Conservation (phyloP, 2,113 vertebrate genomes). For the Seriola rivoliana region DNA sequence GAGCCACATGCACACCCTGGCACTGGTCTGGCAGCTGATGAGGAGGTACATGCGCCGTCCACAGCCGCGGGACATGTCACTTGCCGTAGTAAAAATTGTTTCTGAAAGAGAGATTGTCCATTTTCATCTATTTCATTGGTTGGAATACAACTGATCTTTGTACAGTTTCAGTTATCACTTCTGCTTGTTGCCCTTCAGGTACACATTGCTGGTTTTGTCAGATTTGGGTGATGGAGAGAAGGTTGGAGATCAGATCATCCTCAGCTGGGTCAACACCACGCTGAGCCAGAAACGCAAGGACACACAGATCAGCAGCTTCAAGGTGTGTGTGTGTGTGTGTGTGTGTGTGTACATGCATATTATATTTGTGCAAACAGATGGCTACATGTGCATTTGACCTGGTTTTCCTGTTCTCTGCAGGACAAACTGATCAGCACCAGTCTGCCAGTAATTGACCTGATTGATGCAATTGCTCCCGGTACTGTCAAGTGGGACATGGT, state of each 20-base stretch:
- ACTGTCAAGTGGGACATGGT: conserved; percentile 92
- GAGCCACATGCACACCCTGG: conserved; percentile 91
- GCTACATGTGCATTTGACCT: not conserved
- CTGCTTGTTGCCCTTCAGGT: conserved; percentile 80
- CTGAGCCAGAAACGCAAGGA: conserved; percentile 88
- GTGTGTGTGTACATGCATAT: not conserved
- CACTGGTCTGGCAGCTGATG: conserved; percentile 97
- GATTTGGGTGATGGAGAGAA: conserved; percentile 94
- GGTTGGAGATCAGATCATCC: conserved; percentile 93
- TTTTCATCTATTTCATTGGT: not conserved
- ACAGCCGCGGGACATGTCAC: too few species aligned
- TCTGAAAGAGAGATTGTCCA: not conserved
- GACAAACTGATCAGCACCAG: conserved; percentile 95
- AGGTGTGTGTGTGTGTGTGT: conserved; percentile 88
- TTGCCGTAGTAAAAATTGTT: not conserved
- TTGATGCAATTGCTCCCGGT: conserved; percentile 92
- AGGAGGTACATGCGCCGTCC: conserved; percentile 85
- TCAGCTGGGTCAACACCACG: conserved; percentile 95
- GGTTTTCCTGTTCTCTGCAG: conserved; percentile 71
- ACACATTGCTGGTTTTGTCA: conserved; percentile 93
- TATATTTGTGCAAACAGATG: not conserved
- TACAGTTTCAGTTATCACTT: conserved; percentile 1
- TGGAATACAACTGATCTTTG: not conserved
- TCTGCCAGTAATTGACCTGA: conserved; percentile 95
- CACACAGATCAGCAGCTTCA: conserved; percentile 93